Evolutionary conservation across 2,797 vertebrate genomes (phyloP), one percentile per base, ranked within the genome.

Genomic region (Gymnoscopelus braueri): DNA sequence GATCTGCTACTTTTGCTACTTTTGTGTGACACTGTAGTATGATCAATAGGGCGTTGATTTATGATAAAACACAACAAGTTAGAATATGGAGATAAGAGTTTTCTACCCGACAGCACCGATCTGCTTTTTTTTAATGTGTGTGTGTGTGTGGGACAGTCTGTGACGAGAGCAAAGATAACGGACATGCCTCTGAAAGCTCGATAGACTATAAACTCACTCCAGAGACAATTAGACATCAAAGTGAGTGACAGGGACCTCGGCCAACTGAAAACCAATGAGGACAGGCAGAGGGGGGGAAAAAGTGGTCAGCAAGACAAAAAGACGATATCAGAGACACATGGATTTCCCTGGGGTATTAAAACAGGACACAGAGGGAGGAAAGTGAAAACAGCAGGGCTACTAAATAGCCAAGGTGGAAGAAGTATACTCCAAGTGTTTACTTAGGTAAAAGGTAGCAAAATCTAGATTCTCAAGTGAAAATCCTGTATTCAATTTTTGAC

Each of bases 301-400:
- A 85, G 65, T 79, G 90, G 87, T 89, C 88, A 91, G 81, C 77
- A 75, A 82, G 80, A 90, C 72, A 78, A 80, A 78, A 74, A 58
- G 32, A 65, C 29, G 66, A 89, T 88, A 88, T 89, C 79, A 87
- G 81, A 88, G 78, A 86, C 83, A 85, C 83, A 83, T 59, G 75
- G 80, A 93, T 93, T 91, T 94, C 93, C 91, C 92, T 44, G 3
- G 87, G 85, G 92, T 78, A 80, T 85, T 89, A 73, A 77, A 85
- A 81, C 61, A 58, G 85, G 91, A 88, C 81, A 89, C 79, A 84
- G 84, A 85, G 82, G 79, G 71, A 79, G 85, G 79, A 83, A 89
- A 82, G 63, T 29, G 78, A 79, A 86, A 84, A 90, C 73, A 88
- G 85, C 70, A 71, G 70, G 85, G 81, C 75, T 80, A 79, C 85